A percentile compares a stretch with the other conserved stretches of the same genome.
Evolutionary conservation across 2,888 invertebrate species (phyloP).

Genomic region (Teinopalpus imperialis): DNA sequence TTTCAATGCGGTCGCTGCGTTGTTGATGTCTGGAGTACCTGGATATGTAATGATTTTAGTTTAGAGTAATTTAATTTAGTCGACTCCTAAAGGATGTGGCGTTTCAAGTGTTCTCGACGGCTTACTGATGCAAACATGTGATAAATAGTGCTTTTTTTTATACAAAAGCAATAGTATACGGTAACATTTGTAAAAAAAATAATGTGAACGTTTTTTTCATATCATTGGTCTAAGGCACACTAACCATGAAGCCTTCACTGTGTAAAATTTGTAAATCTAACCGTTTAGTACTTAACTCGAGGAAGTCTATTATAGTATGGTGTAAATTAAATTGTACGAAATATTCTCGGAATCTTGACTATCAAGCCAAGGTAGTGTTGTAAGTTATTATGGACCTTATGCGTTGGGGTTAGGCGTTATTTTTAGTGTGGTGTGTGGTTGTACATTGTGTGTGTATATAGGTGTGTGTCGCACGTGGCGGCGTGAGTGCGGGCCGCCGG

Average conservation of each 20-base stretch:
- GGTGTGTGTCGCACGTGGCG: slow-evolving; percentile 17
- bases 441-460: slow-evolving; percentile 29
- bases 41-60: neutral
- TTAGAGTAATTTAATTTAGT: neutral
- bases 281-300: slow-evolving; percentile 14
- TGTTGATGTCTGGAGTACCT: slow-evolving; percentile 10
- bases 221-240: no score
- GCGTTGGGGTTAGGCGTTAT: neutral
- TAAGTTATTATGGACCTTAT: slow-evolving; percentile 16
- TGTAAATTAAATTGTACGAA: slow-evolving; percentile 2
- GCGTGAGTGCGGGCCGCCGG: slow-evolving; percentile 22
- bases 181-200: slow-evolving; percentile 10
- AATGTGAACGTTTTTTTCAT: no score
- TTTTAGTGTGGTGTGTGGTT: slow-evolving; percentile 2
- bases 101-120: neutral
- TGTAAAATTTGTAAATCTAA: neutral
- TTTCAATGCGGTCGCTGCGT: neutral
- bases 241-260: neutral
- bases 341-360: neutral
- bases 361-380: slow-evolving; percentile 24
- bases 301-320: slow-evolving; percentile 5
- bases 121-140: slow-evolving; percentile 1
- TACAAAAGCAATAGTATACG: slow-evolving; percentile 5
- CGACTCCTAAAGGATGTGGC: neutral
- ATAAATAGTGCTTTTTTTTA: slow-evolving; percentile 4